Evolutionary conservation across 2,888 invertebrate genomes (phyloP).

Genomic region (Lymantria monacha): DNA sequence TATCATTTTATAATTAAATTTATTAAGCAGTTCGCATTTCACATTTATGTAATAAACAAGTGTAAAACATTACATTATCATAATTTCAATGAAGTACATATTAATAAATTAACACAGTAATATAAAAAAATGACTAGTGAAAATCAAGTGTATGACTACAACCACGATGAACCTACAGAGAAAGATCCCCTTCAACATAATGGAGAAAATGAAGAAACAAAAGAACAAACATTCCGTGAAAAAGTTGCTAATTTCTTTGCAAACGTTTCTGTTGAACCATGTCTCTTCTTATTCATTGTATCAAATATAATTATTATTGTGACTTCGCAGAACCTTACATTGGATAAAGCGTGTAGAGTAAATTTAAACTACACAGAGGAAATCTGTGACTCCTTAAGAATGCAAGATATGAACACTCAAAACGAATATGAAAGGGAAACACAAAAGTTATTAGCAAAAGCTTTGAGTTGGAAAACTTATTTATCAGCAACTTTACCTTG

Average conservation of each 20-base stretch:
- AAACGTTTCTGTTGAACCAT: constrained; percentile 64
- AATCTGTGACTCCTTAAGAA: constrained; percentile 87
- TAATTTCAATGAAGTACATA: constrained; percentile 9
- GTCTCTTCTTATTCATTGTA: constrained; percentile 50
- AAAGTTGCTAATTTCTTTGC: constrained; percentile 30
- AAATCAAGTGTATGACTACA: constrained; percentile 2
- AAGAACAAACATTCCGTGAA: constrained; percentile 37
- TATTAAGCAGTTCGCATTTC: constrained; percentile 15
- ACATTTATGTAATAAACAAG: constrained; percentile 14
- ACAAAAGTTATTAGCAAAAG: constrained; percentile 86
- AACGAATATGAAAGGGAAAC: constrained; percentile 81
- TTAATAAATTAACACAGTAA: background rate
- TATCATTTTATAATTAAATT: constrained; percentile 13
- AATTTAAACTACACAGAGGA: constrained; percentile 86
- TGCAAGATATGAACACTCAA: constrained; percentile 82
- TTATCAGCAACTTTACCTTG: constrained; percentile 90
- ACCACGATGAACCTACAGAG: constrained; percentile 21
- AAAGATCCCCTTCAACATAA: constrained; percentile 22
- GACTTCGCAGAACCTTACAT: constrained; percentile 89
- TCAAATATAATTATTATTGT: constrained; percentile 78
- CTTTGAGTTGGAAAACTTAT: constrained; percentile 90
- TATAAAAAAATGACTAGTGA: constrained; percentile 16
- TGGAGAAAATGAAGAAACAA: constrained; percentile 12
- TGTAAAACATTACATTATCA: constrained; percentile 2
- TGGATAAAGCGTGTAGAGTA: constrained; percentile 92